A percentile compares a stretch with the other conserved stretches of the same genome.
phyloP scores from a whole-genome alignment of 2,888 invertebrate species.

The Diloba caeruleocephala region DNA sequence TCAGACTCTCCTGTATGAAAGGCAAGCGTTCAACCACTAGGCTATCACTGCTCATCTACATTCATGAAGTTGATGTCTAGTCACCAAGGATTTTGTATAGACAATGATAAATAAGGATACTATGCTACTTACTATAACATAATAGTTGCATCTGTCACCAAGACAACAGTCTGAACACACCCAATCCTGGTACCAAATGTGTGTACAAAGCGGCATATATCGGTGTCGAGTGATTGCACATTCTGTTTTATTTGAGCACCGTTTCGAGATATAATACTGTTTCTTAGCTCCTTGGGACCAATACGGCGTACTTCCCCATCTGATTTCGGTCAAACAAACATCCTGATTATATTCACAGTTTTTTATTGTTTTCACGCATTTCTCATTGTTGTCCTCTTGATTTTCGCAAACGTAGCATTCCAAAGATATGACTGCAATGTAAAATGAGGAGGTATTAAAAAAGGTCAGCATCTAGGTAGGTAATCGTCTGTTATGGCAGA shows the following conservation, averaged over 20 bases:
- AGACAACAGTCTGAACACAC: conserved; percentile 98
- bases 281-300: conserved; percentile 98
- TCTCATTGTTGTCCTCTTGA: conserved; percentile 97
- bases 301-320: conserved; percentile 98
- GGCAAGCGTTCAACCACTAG: no score
- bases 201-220: conserved; percentile 94
- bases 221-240: conserved; percentile 92
- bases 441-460: no score
- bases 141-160: conserved; percentile 98
- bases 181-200: conserved; percentile 99
- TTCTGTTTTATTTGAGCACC: conserved; percentile 94
- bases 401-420: conserved; percentile 98
- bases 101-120: neutral
- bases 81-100: neutral
- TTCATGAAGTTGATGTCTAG: no score
- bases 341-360: conserved; percentile 97
- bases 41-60: no score
- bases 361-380: conserved; percentile 97
- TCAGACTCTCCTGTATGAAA: no score
- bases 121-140: conserved; percentile 94
- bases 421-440: conserved; percentile 90
- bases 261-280: conserved; percentile 97
- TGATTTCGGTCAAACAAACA: conserved; percentile 95
- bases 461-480: no score
- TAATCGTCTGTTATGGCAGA: no score